These are phyloP conservation scores for Epinotia ramella DNA, from an alignment of 2,888 invertebrate genomes.

Conservation along the genomic window DNA sequence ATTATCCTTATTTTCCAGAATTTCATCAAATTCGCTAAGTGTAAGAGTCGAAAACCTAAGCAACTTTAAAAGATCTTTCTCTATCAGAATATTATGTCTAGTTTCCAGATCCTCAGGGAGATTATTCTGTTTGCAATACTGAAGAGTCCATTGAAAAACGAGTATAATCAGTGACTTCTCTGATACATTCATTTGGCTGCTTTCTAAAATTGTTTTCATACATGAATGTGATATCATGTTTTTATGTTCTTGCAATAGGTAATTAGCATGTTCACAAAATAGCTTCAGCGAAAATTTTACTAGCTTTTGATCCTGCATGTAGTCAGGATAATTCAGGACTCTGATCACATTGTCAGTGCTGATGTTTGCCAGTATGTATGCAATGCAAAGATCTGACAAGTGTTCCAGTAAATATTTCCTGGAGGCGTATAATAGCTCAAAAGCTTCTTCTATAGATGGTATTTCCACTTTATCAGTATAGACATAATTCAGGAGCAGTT, in stretches of 20 bases:
- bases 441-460: conserved; percentile 84
- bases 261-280: conserved; percentile 83
- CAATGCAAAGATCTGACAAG: conserved; percentile 79
- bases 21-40: conserved; percentile 71
- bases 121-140: conserved; percentile 79
- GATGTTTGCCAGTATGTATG: conserved; percentile 82
- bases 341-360: conserved; percentile 85
- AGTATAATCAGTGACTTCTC: conserved; percentile 83
- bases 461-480: conserved; percentile 86
- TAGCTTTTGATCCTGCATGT: conserved; percentile 83
- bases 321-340: conserved; percentile 86
- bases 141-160: conserved; percentile 83
- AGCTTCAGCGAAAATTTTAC: conserved; percentile 82
- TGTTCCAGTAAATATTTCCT: conserved; percentile 87
- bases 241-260: conserved; percentile 80
- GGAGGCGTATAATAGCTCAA: conserved; percentile 87
- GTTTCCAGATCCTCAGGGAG: conserved; percentile 71
- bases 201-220: conserved; percentile 79
- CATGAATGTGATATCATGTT: conserved; percentile 79
- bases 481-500: conserved; percentile 85
- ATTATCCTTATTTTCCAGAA: conserved; percentile 65
- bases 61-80: conserved; percentile 73
- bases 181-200: conserved; percentile 79
- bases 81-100: conserved; percentile 72
- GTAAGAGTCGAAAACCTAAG: conserved; percentile 76